phyloP scores from a whole-genome alignment of 2,113 vertebrate genomes.

The Gyps fulvus region DNA sequence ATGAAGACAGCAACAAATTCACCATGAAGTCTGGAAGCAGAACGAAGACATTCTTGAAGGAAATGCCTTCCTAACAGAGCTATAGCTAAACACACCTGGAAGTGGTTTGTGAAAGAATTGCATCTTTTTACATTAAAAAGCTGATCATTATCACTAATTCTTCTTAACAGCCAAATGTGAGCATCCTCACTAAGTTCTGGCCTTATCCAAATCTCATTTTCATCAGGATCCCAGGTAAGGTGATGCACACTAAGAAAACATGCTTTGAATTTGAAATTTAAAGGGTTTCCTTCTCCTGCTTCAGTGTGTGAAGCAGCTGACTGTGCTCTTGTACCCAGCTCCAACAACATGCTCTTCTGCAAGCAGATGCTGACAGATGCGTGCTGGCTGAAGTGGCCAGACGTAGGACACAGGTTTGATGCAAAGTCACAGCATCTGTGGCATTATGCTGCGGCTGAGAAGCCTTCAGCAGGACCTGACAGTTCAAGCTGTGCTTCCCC shows the following conservation, averaged over 20 bases:
- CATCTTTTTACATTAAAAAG: not conserved
- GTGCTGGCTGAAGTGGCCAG: not conserved
- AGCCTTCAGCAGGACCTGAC: not conserved
- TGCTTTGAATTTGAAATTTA: not conserved
- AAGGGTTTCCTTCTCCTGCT: fast-evolving
- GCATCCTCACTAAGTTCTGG: not conserved
- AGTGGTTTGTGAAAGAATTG: not conserved
- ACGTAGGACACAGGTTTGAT: not conserved
- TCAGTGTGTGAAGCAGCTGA: not conserved
- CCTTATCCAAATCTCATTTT: not conserved
- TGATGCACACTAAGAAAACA: not conserved
- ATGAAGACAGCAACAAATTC: not conserved
- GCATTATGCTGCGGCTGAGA: not conserved
- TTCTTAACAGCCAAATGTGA: not conserved
- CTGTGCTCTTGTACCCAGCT: fast-evolving
- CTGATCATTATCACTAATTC: not conserved
- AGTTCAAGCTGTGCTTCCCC: not conserved
- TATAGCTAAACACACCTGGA: not conserved
- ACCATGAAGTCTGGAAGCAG: not conserved
- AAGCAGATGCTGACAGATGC: not conserved
- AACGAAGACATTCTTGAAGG: not conserved
- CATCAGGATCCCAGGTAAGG: not conserved
- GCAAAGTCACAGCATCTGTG: not conserved
- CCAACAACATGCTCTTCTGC: not conserved
- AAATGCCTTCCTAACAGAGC: not conserved